Evolutionary conservation across 2,113 vertebrate genomes (phyloP), one percentile per base, ranked within the genome.

Genomic region (Chamaetylas fuelleborni): DNA sequence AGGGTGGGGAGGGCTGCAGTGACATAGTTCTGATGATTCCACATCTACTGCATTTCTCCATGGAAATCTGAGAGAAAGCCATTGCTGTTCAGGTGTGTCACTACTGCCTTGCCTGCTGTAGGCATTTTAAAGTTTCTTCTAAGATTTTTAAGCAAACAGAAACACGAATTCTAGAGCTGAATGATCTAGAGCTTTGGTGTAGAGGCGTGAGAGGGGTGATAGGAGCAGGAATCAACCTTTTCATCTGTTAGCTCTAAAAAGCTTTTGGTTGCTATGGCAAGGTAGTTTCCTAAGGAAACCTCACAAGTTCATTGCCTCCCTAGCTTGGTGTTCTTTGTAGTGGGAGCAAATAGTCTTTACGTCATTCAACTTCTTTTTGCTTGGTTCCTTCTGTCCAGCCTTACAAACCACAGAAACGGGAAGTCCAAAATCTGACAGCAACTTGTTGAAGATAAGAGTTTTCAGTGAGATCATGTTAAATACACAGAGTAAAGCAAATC

Each of bases 401-500:
- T 91, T 58, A 38, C 54, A 95, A 90, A 88, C 62, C 61, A 48
- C 84, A 84, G 57, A 86, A 91, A 95, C 66, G 58, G 53, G 73
- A 92, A 93, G 53, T 78, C 19, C 26, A 56, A 79, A 81, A 81
- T 76, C 57, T 58, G 76, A 94, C 53, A 64, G 17, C 19, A 81
- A 34, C 74, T 86, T 86, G 40, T 74, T 78, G 58, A 53, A 85
- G 86, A 73, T 91, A 77, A 61, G 83, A 83, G 47, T 65, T 86
- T 73, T 90, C 88, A 84, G 64, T 81, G 48, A 79, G 57, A 66
- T 96, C 65, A 42, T 23, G 66, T 80, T 51, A 85, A 50, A 65
- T 60, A 47, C 67, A 62, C 8, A 62, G 47, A 28, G 26, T 40
- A 80, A 92, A 90, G n/a, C 16, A 48, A 85, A 73, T 38, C 45